Evolutionary conservation across 2,888 invertebrate species (phyloP).

Genomic region (Parthenolecanium corni): DNA sequence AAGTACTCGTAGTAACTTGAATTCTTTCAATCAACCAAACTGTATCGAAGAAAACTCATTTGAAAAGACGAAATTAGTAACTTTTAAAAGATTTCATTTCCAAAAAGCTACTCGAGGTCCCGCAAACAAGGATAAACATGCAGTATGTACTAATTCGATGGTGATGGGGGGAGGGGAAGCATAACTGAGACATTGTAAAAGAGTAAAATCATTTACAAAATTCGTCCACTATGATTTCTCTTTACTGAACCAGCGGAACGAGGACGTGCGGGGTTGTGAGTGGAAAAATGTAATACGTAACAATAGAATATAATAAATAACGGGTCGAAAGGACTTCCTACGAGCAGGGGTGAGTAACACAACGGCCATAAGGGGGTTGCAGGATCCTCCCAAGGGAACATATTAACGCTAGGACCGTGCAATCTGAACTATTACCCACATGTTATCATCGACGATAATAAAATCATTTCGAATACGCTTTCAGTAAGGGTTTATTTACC

Average conservation of each 20-base stretch:
- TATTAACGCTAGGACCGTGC: constrained; percentile 22
- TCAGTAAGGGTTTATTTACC: not conserved
- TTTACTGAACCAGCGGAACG: not conserved
- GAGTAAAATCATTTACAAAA: constrained; percentile 25
- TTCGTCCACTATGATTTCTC: constrained; percentile 15
- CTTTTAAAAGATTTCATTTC: too few species aligned
- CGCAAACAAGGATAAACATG: too few species aligned
- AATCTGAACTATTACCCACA: constrained; percentile 23
- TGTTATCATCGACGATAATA: constrained; percentile 18
- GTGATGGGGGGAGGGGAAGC: too few species aligned
- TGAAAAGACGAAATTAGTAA: too few species aligned
- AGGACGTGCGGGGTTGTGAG: not conserved
- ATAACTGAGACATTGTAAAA: too few species aligned
- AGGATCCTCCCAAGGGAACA: constrained; percentile 17
- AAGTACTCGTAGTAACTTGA: too few species aligned
- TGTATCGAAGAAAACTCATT: too few species aligned
- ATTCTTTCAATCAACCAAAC: too few species aligned
- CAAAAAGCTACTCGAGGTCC: too few species aligned
- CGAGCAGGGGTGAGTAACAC: constrained; percentile 8
- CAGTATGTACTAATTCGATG: too few species aligned
- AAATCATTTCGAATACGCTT: constrained; percentile 20
- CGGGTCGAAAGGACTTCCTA: not conserved
- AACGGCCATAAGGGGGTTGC: not conserved
- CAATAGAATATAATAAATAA: constrained; percentile 26
- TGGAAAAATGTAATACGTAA: constrained; percentile 12